Percentiles rank a stretch among this genome's conserved stretches.
These are phyloP conservation scores for Calameuta idolon DNA, from an alignment of 2,888 invertebrate genomes.

Conservation along the genomic window DNA sequence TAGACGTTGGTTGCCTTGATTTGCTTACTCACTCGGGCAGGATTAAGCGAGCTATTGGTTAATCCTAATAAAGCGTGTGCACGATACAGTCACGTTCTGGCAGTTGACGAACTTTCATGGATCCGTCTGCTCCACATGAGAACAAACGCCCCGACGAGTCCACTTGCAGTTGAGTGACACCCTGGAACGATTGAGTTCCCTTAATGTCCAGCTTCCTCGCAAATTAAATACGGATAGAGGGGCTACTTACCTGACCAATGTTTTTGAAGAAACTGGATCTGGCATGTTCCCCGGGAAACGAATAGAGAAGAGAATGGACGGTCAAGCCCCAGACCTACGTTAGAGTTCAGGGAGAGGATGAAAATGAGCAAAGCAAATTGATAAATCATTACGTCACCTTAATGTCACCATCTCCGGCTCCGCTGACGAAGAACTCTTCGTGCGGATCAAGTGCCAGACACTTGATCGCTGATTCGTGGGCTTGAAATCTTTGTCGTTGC, in stretches of 20 bases:
- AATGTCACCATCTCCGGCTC: conserved; percentile 92
- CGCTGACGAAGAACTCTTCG: conserved; percentile 97
- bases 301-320: conserved; percentile 86
- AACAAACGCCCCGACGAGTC: conserved; percentile 91
- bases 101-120: conserved; percentile 95
- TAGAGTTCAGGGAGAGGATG: conserved; percentile 26
- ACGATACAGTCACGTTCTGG: conserved; percentile 81
- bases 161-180: conserved; percentile 94
- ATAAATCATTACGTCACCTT: conserved; percentile 72
- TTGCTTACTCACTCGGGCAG: conserved; percentile 36
- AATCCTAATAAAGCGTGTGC: conserved; percentile 69
- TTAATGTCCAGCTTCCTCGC: conserved; percentile 7
- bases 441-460: conserved; percentile 94
- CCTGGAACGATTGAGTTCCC: conserved; percentile 60
- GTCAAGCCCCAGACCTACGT: conserved; percentile 92
- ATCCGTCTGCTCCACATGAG: conserved; percentile 99
- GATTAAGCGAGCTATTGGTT: conserved; percentile 30
- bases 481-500: conserved; percentile 86
- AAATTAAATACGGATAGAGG: neutral
- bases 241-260: conserved; percentile 78
- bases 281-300: conserved; percentile 94
- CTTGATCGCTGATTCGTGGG: conserved; percentile 95
- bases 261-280: conserved; percentile 97
- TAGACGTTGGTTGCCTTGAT: conserved; percentile 25
- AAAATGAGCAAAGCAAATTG: neutral